Base-by-base conservation (phyloP, 2,888 invertebrate species). In the Acronicta psi region DNA sequence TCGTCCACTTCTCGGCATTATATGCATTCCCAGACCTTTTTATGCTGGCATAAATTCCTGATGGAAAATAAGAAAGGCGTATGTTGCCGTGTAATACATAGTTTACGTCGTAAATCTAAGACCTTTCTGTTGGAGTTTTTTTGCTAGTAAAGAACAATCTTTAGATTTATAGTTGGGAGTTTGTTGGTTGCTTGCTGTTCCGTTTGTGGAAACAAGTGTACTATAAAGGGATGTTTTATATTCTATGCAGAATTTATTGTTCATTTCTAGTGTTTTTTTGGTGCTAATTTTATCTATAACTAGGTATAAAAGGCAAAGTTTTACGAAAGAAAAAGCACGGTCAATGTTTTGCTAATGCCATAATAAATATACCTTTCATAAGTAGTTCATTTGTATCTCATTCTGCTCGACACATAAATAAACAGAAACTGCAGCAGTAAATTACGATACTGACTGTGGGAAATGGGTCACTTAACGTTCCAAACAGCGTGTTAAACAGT, bases 21-120 rank as follows among this genome's bases (percentile, higher is more conserved):
- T 88, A 90, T 92, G 92, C 91, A 92, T 92, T 92, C 89, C 77
- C 82, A 78, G 83, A 82, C 80, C 80, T 86, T 90, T 92, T 93
- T 93, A 93, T 91, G 89, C 82, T 59, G 70, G 81, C 84, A 90
- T 93, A 91, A 92, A 92, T 88, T 83, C 82, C 68, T 87, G 89
- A 91, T 90, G 83, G 85, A 84, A 89, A 84, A 84, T 84, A 80
- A 81, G 79, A 81, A 72, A 66, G 52, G 58, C 46, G 55, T 61
- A 61, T 54, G 65, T 79, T 77, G 76, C 73, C 74, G 64, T 75
- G 76, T 75, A 70, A 77, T 73, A 78, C 77, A 81, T 82, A 80
- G 77, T 79, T 77, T 68, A 63, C 38, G 55, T 75, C 75, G 69
- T 82, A 82, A 83, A 83, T 80, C 75, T 77, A 44, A 25, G 62